Evolutionary conservation across 1,140 invertebrate species (phyloP).

Genomic region (Drosophila melanica): DNA sequence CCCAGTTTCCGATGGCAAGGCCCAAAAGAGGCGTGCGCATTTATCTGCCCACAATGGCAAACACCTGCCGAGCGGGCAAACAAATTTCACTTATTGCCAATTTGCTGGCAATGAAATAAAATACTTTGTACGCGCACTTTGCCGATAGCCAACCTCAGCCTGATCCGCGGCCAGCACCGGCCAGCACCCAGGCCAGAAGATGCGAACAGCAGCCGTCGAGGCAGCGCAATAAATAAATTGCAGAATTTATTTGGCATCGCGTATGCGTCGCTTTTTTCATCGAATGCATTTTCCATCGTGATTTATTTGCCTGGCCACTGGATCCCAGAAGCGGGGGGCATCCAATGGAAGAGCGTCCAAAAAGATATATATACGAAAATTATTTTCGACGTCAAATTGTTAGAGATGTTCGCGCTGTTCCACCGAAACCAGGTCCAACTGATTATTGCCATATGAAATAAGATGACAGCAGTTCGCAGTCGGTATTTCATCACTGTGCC

Average conservation of each 20-base stretch:
- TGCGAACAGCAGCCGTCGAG: constrained; percentile 52
- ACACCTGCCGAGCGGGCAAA: constrained; percentile 72
- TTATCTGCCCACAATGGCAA: constrained; percentile 27
- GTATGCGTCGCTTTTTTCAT: constrained; percentile 79
- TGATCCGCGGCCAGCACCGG: constrained; percentile 14
- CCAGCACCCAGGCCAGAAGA: constrained; percentile 3
- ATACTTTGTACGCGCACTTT: constrained; percentile 64
- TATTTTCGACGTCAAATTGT: constrained; percentile 53
- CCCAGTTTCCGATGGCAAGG: constrained; percentile 48
- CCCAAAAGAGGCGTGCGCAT: constrained; percentile 25
- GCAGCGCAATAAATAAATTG: constrained; percentile 78
- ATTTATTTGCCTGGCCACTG: constrained; percentile 72
- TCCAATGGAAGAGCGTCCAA: constrained; percentile 1
- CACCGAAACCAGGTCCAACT: background rate
- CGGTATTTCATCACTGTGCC: too few species aligned
- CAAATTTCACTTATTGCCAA: constrained; percentile 82
- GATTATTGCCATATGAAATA: background rate
- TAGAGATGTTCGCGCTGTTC: constrained; percentile 35
- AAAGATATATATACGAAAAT: constrained; percentile 61
- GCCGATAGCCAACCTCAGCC: constrained; percentile 58
- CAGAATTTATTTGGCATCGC: constrained; percentile 81
- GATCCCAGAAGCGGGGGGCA: constrained; percentile 9
- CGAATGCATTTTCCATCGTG: constrained; percentile 76
- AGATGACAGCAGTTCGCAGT: too few species aligned
- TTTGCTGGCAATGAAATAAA: constrained; percentile 81